Evolutionary conservation across 2,888 invertebrate genomes (phyloP).

Genomic region (Philaethria dido): DNA sequence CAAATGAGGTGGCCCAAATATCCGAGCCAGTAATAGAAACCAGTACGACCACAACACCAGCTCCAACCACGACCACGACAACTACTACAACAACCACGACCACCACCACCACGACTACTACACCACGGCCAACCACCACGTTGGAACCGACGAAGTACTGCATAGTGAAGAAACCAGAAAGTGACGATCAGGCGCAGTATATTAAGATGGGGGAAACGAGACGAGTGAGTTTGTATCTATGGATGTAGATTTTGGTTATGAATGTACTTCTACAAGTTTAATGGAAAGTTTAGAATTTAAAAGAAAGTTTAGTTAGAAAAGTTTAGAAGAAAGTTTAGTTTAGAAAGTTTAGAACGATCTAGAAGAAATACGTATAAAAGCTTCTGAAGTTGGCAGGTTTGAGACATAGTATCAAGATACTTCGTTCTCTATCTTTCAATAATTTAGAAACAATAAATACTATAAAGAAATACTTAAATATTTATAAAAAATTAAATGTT

Average conservation of each 20-base stretch:
- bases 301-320: too few species aligned
- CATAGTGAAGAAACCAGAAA: slow-evolving; percentile 92
- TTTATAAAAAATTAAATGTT: background rate
- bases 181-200: slow-evolving; percentile 88
- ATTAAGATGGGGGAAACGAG: slow-evolving; percentile 94
- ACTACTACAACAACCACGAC: slow-evolving; percentile 73
- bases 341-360: too few species aligned
- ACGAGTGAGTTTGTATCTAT: slow-evolving; percentile 85
- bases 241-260: background rate
- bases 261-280: background rate
- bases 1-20: slow-evolving; percentile 73
- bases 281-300: too few species aligned
- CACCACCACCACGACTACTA: slow-evolving; percentile 73
- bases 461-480: too few species aligned
- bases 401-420: too few species aligned
- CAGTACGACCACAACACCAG: slow-evolving; percentile 63
- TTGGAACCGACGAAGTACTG: slow-evolving; percentile 87
- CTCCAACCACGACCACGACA: slow-evolving; percentile 61
- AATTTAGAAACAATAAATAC: too few species aligned
- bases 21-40: slow-evolving; percentile 71
- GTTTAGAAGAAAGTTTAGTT: too few species aligned
- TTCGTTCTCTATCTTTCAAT: too few species aligned
- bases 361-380: too few species aligned
- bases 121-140: slow-evolving; percentile 84
- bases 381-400: background rate